Conservation (phyloP, 2,888 invertebrate species). For the Teleogryllus oceanicus region DNA sequence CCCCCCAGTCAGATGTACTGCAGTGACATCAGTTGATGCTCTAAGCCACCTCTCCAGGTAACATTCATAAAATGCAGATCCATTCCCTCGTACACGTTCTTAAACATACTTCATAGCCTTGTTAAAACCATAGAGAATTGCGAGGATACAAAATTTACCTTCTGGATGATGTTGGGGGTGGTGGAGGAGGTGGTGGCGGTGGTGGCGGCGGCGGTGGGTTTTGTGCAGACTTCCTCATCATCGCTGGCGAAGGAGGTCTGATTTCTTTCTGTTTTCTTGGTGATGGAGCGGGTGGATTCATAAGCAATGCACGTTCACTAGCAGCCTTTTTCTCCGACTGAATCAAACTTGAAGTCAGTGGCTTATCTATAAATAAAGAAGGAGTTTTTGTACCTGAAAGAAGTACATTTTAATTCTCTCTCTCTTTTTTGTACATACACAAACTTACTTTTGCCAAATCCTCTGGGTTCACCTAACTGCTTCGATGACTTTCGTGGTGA, state of each 20-base stretch:
- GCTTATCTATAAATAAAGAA: constrained; percentile 26
- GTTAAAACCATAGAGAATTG: no score
- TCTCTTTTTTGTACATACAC: no score
- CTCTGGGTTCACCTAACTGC: constrained; percentile 20
- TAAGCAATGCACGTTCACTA: constrained; percentile 61
- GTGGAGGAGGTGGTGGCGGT: constrained; percentile 39
- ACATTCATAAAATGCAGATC: no score
- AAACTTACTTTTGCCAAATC: constrained; percentile 22
- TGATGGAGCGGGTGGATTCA: constrained; percentile 72
- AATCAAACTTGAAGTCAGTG: constrained; percentile 27
- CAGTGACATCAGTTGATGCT: no score
- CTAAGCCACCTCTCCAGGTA: no score
- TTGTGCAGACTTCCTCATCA: constrained; percentile 55
- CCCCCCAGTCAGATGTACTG: no score
- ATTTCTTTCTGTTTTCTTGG: constrained; percentile 46
- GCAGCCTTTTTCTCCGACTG: constrained; percentile 48
- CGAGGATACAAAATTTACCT: no score
- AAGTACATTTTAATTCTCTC: no score
- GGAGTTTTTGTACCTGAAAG: not conserved
- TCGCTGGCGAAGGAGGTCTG: constrained; percentile 42
- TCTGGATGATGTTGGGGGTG: no score
- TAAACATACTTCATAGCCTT: no score
- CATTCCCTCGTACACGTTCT: no score
- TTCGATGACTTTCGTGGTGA: constrained; percentile 26
- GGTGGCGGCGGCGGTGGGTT: constrained; percentile 56